Evolutionary conservation across 2,797 vertebrate species (phyloP), one percentile per base, ranked within the genome.

Genomic region (Poeciliopsis paucimaculata): DNA sequence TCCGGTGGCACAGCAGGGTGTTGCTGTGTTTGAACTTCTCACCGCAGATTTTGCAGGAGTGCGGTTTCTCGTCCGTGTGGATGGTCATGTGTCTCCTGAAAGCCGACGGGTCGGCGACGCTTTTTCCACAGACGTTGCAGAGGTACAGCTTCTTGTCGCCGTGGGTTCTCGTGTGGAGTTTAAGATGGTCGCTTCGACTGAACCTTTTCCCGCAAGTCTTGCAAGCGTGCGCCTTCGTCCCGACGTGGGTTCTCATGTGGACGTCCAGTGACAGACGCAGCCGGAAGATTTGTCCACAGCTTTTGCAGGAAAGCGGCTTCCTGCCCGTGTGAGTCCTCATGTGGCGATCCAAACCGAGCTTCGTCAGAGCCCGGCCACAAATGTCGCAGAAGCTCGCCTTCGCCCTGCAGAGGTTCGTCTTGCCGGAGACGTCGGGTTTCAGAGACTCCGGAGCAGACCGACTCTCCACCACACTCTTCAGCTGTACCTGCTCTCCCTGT

Each of bases 51-150:
- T 74, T 39, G 34, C 82, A 84, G 8, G 75, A 5, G n/a, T 70
- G 51, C 0, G 43, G 70, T 15, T 62, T 77, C 15, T 41, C 71
- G 20, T 57, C 70, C 0, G 82, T 60, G 78, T 84, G 82, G 75
- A 46, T 74, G 1, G 60, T 26, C n/a, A n/a, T 11, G 28, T 79
- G 82, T 26, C 73, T 76, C 9, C 45, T 76, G 36, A 83, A 83
- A 1, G 73, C 74, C 0, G 82, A 83, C 3, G 82, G 82, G 77
- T 83, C 82, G 2, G 75, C 49, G 5, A 80, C 20, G 9, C 41
- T 43, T 28, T 79, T 83, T 4, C 82, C 82, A 3, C 82, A 80
- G 31, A 71, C 64, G 26, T 57, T 79, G n/a, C 82, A 83, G 11
- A 73, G 82, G 43, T 80, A 83, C 0, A 71, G 66, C 36, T 79